Evolutionary conservation across 2,113 vertebrate genomes (phyloP), one percentile per base, ranked within the genome.

Genomic region (Hemibates koningsi): DNA sequence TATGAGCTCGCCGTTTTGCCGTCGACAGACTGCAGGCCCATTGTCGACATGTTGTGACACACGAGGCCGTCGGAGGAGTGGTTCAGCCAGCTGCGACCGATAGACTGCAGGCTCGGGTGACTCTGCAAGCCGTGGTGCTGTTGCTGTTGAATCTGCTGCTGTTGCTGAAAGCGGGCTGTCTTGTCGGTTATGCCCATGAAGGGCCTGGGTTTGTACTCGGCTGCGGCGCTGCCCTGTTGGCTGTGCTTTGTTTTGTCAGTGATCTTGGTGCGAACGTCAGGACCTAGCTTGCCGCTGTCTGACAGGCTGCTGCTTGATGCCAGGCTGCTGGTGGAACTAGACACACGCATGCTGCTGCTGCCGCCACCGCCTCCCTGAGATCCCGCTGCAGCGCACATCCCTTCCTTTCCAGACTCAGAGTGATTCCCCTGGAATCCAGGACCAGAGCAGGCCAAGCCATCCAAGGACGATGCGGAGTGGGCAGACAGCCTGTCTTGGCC

Each of bases 141-240:
- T 86, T 91, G 88, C 34, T 79, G 82, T 79, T 85, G 87, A 29
- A 38, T 78, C 10, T 94, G 78, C 1, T 94, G 94, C 9, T 87
- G 76, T 8, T 85, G 95, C 5, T 97, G 97, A 84, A 97, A 98
- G 86, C 99, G 95, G 0, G 97, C 98, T 0, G 96, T 99, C 96
- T 99, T 99, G 92, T 99, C 98, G 88, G 93, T 99, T 91, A 99
- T 95, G 11, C 98, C 99, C 99, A 99, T 99, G 80, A 99, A 99
- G 0, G 90, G 97, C 80, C 99, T 97, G 17, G 97, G 97, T 76
- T 98, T 97, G 91, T 97, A 97, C 29, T 99, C 99, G 0, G 93
- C 63, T 0, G 89, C 27, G 4, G 92, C 21, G 27, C 95, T 5
- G 5, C 95, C 93, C 91, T 94, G 97, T 38, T 95, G 93, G 86